Conservation (phyloP, 1,140 invertebrate species). For the Drosophila subpulchrella region DNA sequence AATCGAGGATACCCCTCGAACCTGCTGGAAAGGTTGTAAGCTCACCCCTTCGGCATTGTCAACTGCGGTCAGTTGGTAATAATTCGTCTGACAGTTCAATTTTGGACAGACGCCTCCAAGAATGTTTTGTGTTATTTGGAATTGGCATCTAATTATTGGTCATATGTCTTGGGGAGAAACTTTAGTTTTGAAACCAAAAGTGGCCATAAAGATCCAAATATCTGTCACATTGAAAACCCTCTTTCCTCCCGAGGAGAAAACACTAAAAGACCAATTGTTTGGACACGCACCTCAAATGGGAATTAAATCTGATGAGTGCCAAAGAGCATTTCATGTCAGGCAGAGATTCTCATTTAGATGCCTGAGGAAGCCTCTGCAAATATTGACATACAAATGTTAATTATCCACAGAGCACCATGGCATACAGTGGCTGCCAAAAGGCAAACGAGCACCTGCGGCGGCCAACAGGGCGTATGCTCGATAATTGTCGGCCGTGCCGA, state of each 20-base stretch:
- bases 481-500: slow-evolving; percentile 26
- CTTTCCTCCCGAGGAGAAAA: neutral
- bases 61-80: slow-evolving; percentile 18
- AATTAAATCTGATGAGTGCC: slow-evolving; percentile 19
- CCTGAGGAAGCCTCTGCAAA: slow-evolving; percentile 34
- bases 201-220: neutral
- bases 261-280: slow-evolving; percentile 12
- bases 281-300: slow-evolving; percentile 33
- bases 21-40: slow-evolving; percentile 23
- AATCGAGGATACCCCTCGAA: slow-evolving; percentile 9
- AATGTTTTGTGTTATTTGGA: neutral
- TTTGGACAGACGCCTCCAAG: slow-evolving; percentile 32
- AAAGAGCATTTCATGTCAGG: slow-evolving; percentile 18
- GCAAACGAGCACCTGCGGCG: slow-evolving; percentile 7
- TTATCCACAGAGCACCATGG: slow-evolving; percentile 27
- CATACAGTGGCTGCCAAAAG: slow-evolving; percentile 2
- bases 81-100: slow-evolving; percentile 51
- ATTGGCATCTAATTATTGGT: slow-evolving; percentile 48
- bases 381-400: slow-evolving; percentile 73
- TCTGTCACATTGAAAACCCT: neutral
- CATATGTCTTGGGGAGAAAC: neutral
- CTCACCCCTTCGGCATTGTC: slow-evolving; percentile 23
- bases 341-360: slow-evolving; percentile 38
- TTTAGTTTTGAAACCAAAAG: neutral
- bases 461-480: slow-evolving; percentile 29